Evolutionary conservation across 2,113 vertebrate genomes (phyloP), one percentile per base, ranked within the genome.

Genomic region (Ursus arctos): DNA sequence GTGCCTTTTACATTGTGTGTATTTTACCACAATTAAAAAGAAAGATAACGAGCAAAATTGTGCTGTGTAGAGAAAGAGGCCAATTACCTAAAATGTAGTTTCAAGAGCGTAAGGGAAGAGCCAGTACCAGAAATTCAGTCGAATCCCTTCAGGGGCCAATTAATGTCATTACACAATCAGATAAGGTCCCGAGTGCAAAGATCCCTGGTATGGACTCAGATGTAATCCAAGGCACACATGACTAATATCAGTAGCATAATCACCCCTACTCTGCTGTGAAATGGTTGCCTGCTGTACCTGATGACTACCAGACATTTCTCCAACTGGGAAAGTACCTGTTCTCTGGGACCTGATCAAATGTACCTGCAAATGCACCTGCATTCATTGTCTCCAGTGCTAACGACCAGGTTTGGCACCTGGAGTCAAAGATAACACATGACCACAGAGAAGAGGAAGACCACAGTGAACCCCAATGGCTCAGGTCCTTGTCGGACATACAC

Each of bases 1-100:
- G 36, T 61, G 92, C 11, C 57, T 74, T 88, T 88, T 88, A 15
- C 47, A 16, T 88, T 53, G 49, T 76, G 5, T 24, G 33, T 65
- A 49, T 93, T 92, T 95, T 94, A 40, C 36, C 40, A 90, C 14
- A 86, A 47, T 72, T 91, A 47, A 49, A 85, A 89, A 74, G 24
- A 80, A 92, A 87, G 59, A 71, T 71, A 95, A 88, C 47, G 26
- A 59, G 79, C 24, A 79, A 85, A 92, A 36, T 79, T 67, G 69
- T 43, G 19, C 26, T 91, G 9, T 49, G 31, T 53, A 88, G 51
- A 65, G 71, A 76, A 87, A 92, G 43, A 83, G 94, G 61, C 40
- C 11, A 91, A 15, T 53, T 51, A 61, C 69, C 13, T 91, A 72
- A 59, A 91, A 81, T 71, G 15, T 51, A 85, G 88, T 90, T 89